Base-by-base conservation (phyloP, 1,140 invertebrate species). In the Leptopilina clavipes region DNA sequence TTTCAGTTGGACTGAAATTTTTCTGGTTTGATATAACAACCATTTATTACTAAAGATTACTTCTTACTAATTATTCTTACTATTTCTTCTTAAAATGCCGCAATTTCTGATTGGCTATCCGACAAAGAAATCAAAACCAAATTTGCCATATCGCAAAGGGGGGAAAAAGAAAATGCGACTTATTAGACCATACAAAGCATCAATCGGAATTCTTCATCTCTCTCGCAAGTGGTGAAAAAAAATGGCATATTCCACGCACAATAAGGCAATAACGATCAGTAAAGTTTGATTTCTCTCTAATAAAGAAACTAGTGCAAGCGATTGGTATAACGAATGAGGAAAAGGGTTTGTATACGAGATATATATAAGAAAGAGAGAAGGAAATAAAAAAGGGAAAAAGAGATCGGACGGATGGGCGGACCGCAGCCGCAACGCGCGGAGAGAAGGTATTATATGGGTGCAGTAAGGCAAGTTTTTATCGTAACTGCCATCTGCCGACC, bases 381-480 rank as follows among this genome's bases (percentile, higher is more conserved):
- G 44, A 25, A 59, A 65, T 7, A 65, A 48, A 71, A 17, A 73
- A 14, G 37, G 65, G 54, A 43, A 71, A 75, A 72, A n/a, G 76
- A 72, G 40, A 31, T 72, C 11, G 31, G 18, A 25, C 12, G 44
- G 71, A 80, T 73, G 81, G 79, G 81, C 76, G 77, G 79, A 84
- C 76, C 75, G 37, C 37, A 80, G 85, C 82, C 5, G 9, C 82
- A 83, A 81, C 79, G 81, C 37, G 37, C 37, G 5, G 37, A 40
- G 78, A 84, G 79, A 78, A 79, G 82, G 85, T 83, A 87, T 87
- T 89, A 88, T 87, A 88, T 85, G 82, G 79, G 78, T 76, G 82
- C 83, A 80, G 83, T 84, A 75, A 86, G 84, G 83, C 88, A 84
- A 87, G 87, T 89, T 90, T 89, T 89, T 90, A 90, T 89, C 88